Conservation (phyloP, 2,888 invertebrate species). For the Graphium colonna region DNA sequence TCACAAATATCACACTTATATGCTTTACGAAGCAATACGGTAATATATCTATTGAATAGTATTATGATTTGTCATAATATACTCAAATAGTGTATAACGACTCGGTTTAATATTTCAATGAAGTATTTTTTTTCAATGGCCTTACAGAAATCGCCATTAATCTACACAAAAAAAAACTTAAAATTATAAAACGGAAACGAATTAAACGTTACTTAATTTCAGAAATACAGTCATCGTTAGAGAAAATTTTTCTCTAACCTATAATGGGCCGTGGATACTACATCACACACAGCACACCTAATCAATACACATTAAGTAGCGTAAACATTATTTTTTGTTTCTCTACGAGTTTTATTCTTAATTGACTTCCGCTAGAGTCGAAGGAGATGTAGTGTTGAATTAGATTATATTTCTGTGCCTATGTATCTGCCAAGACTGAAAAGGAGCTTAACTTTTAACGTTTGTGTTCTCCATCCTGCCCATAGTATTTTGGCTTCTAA, state of each 20-base stretch:
- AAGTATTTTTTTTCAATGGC: slow-evolving; percentile 17
- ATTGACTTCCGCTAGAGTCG: too few species aligned
- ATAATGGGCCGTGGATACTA: slow-evolving; percentile 1
- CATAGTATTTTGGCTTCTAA: too few species aligned
- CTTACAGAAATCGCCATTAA: slow-evolving; percentile 2
- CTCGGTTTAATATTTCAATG: slow-evolving; percentile 25
- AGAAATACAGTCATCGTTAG: background rate
- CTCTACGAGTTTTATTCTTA: too few species aligned
- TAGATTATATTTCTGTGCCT: too few species aligned
- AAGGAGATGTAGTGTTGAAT: too few species aligned
- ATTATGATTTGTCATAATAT: slow-evolving; percentile 28
- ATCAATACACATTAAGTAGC: too few species aligned
- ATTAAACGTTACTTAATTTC: background rate
- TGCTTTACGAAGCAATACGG: slow-evolving; percentile 6
- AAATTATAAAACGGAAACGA: background rate
- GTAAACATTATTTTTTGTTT: too few species aligned
- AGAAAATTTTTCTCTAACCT: background rate
- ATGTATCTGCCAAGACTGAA: too few species aligned
- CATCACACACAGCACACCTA: too few species aligned
- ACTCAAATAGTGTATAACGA: slow-evolving; percentile 28
- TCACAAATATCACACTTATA: slow-evolving; percentile 23
- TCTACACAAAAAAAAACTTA: background rate
- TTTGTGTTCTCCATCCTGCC: too few species aligned
- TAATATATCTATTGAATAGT: slow-evolving; percentile 25
- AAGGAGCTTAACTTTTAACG: too few species aligned